phyloP scores from a whole-genome alignment of 2,113 vertebrate species.

The Neolamprologus sp. region DNA sequence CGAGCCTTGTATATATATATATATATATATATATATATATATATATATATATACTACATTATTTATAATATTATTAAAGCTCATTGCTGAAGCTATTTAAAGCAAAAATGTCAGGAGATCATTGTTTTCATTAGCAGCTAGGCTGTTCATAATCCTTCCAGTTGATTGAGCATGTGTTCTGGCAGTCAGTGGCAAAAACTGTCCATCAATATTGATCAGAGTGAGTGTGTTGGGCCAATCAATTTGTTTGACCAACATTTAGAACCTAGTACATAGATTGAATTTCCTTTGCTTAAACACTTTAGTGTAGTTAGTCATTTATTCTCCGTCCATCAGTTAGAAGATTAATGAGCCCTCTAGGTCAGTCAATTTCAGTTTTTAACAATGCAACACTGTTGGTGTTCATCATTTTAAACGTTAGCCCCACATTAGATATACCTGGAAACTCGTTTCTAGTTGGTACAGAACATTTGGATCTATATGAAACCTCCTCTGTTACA shows the following conservation, averaged over 20 bases:
- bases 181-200: neutral
- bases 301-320: neutral
- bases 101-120: neutral
- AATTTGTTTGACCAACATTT: neutral
- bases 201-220: neutral
- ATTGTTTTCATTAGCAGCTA: neutral
- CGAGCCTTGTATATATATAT: too few species aligned
- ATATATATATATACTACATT: neutral
- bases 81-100: neutral
- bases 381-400: neutral
- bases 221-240: neutral
- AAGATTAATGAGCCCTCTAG: neutral
- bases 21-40: too few species aligned
- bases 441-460: neutral
- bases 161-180: neutral
- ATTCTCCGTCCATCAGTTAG: neutral
- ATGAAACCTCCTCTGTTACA: neutral
- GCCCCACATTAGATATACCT: neutral
- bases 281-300: neutral
- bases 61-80: neutral
- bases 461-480: neutral
- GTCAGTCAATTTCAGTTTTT: neutral
- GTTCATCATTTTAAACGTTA: neutral
- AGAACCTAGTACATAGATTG: neutral
- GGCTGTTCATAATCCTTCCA: neutral